phyloP scores from a whole-genome alignment of 1,140 invertebrate species.

The Helicoverpa armigera region DNA sequence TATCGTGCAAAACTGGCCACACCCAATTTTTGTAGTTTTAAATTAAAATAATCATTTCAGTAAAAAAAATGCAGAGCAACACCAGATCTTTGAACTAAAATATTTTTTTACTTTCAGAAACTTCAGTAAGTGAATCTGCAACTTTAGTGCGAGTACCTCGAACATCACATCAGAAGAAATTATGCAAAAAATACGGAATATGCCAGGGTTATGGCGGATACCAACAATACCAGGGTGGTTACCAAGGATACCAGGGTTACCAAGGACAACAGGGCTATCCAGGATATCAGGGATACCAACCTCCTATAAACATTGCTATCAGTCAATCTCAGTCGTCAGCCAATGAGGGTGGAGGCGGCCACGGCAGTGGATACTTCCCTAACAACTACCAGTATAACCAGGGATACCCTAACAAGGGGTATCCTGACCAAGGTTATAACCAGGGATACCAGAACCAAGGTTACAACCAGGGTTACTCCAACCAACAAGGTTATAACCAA shows the following conservation, averaged over 20 bases:
- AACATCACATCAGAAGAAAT: slow-evolving; percentile 60
- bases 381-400: slow-evolving; percentile 77
- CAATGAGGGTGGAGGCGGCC: slow-evolving; percentile 70
- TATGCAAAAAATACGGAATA: slow-evolving; percentile 69
- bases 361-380: slow-evolving; percentile 66
- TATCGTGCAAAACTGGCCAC: slow-evolving; percentile 2
- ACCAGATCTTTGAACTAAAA: slow-evolving; percentile 22
- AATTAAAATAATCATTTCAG: no score
- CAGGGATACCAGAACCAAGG: slow-evolving; percentile 33
- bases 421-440: slow-evolving; percentile 52
- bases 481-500: slow-evolving; percentile 45
- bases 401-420: slow-evolving; percentile 52
- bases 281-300: slow-evolving; percentile 50
- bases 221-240: slow-evolving; percentile 48
- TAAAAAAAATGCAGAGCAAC: no score
- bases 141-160: slow-evolving; percentile 57
- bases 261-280: slow-evolving; percentile 64
- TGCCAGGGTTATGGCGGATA: slow-evolving; percentile 57
- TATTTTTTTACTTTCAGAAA: slow-evolving; percentile 58
- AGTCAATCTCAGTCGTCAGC: slow-evolving; percentile 80
- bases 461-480: slow-evolving; percentile 53
- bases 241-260: slow-evolving; percentile 57
- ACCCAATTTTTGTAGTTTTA: neutral
- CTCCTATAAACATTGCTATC: slow-evolving; percentile 78
- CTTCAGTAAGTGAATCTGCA: slow-evolving; percentile 39